Conservation (phyloP, 2,113 vertebrate species). For the Ptyas mucosa region DNA sequence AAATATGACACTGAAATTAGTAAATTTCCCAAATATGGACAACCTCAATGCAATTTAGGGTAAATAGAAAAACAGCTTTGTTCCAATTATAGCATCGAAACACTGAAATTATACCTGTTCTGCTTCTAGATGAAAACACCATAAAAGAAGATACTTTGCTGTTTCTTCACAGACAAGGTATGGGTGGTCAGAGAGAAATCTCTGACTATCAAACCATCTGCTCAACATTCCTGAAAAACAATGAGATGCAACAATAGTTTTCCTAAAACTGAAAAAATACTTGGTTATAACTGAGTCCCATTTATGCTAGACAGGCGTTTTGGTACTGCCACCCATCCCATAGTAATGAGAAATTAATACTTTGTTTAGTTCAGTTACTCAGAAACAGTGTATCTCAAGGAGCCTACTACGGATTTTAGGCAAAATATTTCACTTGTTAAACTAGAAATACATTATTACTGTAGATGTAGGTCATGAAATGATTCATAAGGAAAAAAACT, state of each 20-base stretch:
- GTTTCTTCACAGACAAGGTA: constrained; percentile 95
- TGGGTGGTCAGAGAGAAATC: constrained; percentile 87
- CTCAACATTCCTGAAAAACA: constrained; percentile 86
- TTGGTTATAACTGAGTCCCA: background rate
- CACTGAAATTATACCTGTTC: constrained; percentile 79
- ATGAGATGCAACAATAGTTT: background rate
- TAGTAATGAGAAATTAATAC: background rate
- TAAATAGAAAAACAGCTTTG: constrained; percentile 10
- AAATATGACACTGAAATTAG: background rate
- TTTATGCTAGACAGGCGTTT: background rate
- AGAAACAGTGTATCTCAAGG: background rate
- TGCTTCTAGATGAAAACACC: constrained; percentile 92
- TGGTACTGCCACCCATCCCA: background rate
- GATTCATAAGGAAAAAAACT: constrained; percentile 55
- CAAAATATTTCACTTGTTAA: background rate
- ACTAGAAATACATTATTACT: background rate
- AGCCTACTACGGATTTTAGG: background rate
- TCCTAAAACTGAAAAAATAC: background rate
- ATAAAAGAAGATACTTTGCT: constrained; percentile 87
- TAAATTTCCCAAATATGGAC: background rate
- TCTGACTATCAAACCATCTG: constrained; percentile 97
- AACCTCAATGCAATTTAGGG: background rate
- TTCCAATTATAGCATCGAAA: constrained; percentile 12
- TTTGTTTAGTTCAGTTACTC: background rate
- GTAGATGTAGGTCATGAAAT: background rate